Evolutionary conservation across 1,140 invertebrate genomes (phyloP), one percentile per base, ranked within the genome.

Genomic region (Scaptomyza pallida): DNA sequence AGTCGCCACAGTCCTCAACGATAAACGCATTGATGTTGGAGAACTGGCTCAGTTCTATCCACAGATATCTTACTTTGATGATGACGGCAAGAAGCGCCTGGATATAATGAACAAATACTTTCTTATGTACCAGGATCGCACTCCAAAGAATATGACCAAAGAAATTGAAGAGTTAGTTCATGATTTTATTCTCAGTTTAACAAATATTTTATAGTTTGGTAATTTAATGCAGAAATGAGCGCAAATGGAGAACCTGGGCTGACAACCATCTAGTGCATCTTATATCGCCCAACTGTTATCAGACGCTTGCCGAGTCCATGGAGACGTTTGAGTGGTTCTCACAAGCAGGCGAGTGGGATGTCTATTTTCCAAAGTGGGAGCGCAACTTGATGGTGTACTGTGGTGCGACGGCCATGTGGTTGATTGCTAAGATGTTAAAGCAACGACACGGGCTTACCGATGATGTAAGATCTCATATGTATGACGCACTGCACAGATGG

Each of bases 241-340:
- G 97, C 52, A 95, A 98, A 89, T 99, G 98, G 98, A 93, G 99
- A 65, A 94, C 95, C 88, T 99, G 99, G 99, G 95, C 95, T 0
- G 99, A 99, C 92, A 93, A 95, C 48, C 94, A 96, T 47, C 93
- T 99, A 8, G 97, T 99, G 1, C 98, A 99, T 90, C 94, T 95
- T 0, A 93, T 99, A 41, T 99, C 98, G 3, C 99, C 99, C 9
- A 99, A 99, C 93, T 97, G 99, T 50, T 99, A 99, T 89, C 94
- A 97, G 60, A 97, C 96, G 0, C 91, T 93, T 3, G 90, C 92
- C 3, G 99, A 99, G 93, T 94, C 98, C 0, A 91, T 98, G 15
- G 94, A 98, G 91, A 95, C 98, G 0, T 99, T 99, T 90, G 94
- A 95, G 68, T 98, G 97, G 95, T 99, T 99, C 92, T 96, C 97